phyloP scores from a whole-genome alignment of 1,140 invertebrate genomes.

The Hylaeus anthracinus region DNA sequence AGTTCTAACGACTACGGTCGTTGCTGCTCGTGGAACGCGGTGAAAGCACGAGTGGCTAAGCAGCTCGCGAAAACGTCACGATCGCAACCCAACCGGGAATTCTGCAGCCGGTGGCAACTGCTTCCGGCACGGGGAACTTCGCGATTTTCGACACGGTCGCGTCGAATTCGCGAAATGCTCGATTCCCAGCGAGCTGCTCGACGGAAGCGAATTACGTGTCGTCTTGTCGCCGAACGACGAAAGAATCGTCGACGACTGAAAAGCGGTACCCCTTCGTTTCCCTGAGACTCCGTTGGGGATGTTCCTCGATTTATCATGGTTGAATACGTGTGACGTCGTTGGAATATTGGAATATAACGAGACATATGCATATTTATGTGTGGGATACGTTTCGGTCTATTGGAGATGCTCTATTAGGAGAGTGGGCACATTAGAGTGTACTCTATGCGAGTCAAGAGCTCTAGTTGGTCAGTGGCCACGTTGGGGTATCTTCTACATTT shows the following conservation, averaged over 20 bases:
- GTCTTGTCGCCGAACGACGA: not conserved
- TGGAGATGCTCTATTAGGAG: too few relatives aligned
- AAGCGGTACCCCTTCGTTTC: not conserved
- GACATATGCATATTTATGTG: too few relatives aligned
- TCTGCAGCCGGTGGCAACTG: not conserved
- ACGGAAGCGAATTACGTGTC: slow-evolving; percentile 27
- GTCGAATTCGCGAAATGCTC: slow-evolving; percentile 28
- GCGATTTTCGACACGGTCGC: slow-evolving; percentile 17
- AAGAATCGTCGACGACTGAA: not conserved
- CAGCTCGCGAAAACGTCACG: slow-evolving; percentile 12
- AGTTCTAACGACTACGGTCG: slow-evolving; percentile 36
- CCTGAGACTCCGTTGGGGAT: not conserved
- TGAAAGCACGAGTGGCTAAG: not conserved
- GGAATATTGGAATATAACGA: too few relatives aligned
- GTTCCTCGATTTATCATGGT: too few relatives aligned
- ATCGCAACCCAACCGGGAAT: slow-evolving; percentile 10
- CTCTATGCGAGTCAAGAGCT: too few relatives aligned
- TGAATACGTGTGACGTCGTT: too few relatives aligned
- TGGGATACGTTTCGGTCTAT: too few relatives aligned
- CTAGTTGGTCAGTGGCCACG: too few relatives aligned
- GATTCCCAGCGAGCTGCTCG: not conserved
- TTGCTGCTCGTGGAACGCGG: not conserved
- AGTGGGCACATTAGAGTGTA: too few relatives aligned
- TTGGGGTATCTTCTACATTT: too few relatives aligned
- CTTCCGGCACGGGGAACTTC: slow-evolving; percentile 9